phyloP scores from a whole-genome alignment of 2,888 invertebrate species.

The Zele albiditarsus region DNA sequence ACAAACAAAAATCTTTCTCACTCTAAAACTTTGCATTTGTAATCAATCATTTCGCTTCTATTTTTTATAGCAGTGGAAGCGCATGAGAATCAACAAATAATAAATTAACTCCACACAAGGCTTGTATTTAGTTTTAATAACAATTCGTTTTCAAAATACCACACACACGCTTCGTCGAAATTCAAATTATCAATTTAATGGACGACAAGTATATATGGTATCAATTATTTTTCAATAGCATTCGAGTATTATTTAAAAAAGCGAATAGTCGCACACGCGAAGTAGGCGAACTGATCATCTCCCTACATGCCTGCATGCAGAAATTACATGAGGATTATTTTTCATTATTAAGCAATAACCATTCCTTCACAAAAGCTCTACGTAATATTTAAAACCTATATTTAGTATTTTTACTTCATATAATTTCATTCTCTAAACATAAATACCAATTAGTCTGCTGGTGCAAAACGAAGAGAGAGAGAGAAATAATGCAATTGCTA shows the following conservation, averaged over 20 bases:
- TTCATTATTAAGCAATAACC: background rate
- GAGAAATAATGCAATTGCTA: background rate
- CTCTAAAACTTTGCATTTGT: conserved; percentile 47
- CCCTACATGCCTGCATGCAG: conserved; percentile 38
- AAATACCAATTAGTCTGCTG: background rate
- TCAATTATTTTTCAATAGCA: conserved; percentile 11
- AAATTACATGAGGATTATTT: conserved; percentile 18
- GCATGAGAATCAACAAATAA: conserved; percentile 27
- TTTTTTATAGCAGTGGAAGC: conserved; percentile 38
- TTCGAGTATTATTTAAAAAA: conserved; percentile 15
- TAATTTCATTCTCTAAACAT: background rate
- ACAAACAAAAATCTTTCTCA: conserved; percentile 27
- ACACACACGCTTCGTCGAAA: conserved; percentile 1
- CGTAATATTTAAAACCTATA: background rate
- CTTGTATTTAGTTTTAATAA: conserved; percentile 18
- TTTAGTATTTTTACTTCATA: background rate
- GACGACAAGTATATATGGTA: conserved; percentile 15
- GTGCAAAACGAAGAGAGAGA: background rate
- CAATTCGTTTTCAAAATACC: conserved; percentile 8
- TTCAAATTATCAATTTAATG: conserved; percentile 6
- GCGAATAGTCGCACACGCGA: background rate
- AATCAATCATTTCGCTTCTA: conserved; percentile 42
- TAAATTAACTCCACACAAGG: conserved; percentile 17
- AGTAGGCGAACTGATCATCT: background rate
- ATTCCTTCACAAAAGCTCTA: background rate